Conservation (phyloP, 2,888 invertebrate genomes). For the Pimpla rufipes region DNA sequence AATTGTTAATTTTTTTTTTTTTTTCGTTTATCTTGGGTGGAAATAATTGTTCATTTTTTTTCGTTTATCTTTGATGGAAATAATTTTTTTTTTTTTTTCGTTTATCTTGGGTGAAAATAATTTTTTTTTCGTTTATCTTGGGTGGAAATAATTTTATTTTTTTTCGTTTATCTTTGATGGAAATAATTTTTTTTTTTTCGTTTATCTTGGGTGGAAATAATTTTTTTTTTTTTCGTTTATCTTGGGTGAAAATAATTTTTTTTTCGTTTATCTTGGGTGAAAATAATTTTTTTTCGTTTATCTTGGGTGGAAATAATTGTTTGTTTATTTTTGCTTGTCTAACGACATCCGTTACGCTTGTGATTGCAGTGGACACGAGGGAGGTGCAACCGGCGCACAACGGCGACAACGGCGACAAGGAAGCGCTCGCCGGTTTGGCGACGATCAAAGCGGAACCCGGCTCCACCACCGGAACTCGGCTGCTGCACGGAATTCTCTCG, state of each 20-base stretch:
- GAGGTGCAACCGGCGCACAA: slow-evolving; percentile 86
- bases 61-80: slow-evolving; percentile 26
- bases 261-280: slow-evolving; percentile 6
- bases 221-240: slow-evolving; percentile 21
- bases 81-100: neutral
- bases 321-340: too few relatives aligned
- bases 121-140: slow-evolving; percentile 21
- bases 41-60: too few relatives aligned
- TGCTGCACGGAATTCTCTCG: slow-evolving; percentile 89
- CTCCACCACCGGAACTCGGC: slow-evolving; percentile 81
- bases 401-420: slow-evolving; percentile 80
- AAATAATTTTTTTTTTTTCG: slow-evolving; percentile 2
- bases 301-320: slow-evolving; percentile 5
- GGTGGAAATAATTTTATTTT: neutral
- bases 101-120: slow-evolving; percentile 29
- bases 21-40: slow-evolving; percentile 36
- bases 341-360: slow-evolving; percentile 66
- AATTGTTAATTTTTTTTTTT: neutral
- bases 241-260: slow-evolving; percentile 17
- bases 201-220: neutral
- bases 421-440: slow-evolving; percentile 79
- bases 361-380: slow-evolving; percentile 88
- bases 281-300: slow-evolving; percentile 22
- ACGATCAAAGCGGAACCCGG: slow-evolving; percentile 83
- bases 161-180: slow-evolving; percentile 32